Base-by-base conservation (phyloP, 1,140 invertebrate genomes). In the Listronotus oregonensis region DNA sequence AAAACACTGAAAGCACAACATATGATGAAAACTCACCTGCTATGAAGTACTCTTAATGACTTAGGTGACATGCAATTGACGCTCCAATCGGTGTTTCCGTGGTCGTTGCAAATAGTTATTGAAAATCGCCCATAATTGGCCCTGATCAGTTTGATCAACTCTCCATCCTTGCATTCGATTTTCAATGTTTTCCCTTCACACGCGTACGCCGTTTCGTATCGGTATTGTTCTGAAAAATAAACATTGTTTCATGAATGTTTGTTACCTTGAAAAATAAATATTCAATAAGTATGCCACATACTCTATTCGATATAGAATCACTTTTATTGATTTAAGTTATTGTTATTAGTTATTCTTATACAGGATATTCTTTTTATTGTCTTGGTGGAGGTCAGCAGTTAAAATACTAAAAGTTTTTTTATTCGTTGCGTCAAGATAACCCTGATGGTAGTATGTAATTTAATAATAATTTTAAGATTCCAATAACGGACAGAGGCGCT, bases 41-140 rank as follows among this genome's bases (percentile, higher is more conserved):
- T 87, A 79, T 90, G 89, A 56, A 94, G 84, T 55, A 93, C 90
- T 44, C 90, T 82, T 67, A 92, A 84, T 56, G 90, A 91, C 75
- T 90, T 92, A 18, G 87, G 88, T 50, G 92, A 92, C 89, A 94
- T 95, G 79, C 95, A 97, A 80, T 96, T 95, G 70, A 97, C 93
- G 81, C 93, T 95, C 95, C 95, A 97, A 73, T 96, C 94, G n/a
- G 93, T 94, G 81, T 94, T 90, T 60, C 95, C 95, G 77, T 96
- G 92, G 75, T 95, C 93, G 80, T 98, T 98, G 84, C 95, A 98
- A 78, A 97, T 94, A 73, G 93, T 94, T 80, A 97, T 95, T 62
- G 92, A 95, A 82, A 95, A 98, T 68, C 95, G 86, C 47, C 95
- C 95, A 79, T 96, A 98, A 84, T 97, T 97, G 66, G 95, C 95